Base-by-base conservation (phyloP, 2,888 invertebrate species). In the Zaprionus bogoriensis region DNA sequence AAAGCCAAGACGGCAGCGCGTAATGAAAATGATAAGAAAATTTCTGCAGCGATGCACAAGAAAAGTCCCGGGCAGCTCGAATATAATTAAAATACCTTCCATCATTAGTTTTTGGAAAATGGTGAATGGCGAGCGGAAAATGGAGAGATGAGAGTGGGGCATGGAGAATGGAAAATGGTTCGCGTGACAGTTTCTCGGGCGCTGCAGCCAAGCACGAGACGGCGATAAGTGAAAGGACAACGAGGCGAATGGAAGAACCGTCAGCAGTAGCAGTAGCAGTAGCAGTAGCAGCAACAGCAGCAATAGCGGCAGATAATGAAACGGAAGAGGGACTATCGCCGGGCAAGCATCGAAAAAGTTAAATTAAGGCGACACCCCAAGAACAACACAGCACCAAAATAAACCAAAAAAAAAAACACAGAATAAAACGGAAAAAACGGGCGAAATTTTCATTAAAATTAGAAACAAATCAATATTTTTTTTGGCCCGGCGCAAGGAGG, bases 21-120 rank as follows among this genome's bases (percentile, higher is more conserved):
- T 69, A 83, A 79, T 75, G 83, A 77, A 84, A 86, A 87, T 86
- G 87, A 87, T 88, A 88, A 85, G 88, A 87, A 84, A 84, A 82
- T 84, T 82, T 82, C 85, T 81, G 88, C 85, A 87, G 87, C 87
- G 87, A 50, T 87, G 80, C 80, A 87, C 80, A 81, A 46, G 36
- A 47, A 48, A 36, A 36, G 14, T n/a, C n/a, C n/a, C n/a, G 36
- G 22, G 52, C 36, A 55, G 63, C 58, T 48, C 52, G 77, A 84
- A 82, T 82, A 87, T 86, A 86, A 88, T 88, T 88, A 87, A 84
- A 84, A 84, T 88, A 84, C 88, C 88, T 87, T 88, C 87, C 84
- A 87, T 86, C 86, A 88, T 87, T 87, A 88, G 88, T 87, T 87
- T 83, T 64, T 9, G 32, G 6, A 32, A 14, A 32, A 32, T 32